A percentile compares a stretch with the other conserved stretches of the same genome.
Evolutionary conservation across 1,140 invertebrate species (phyloP).

Genomic region (Drosophila burlai): DNA sequence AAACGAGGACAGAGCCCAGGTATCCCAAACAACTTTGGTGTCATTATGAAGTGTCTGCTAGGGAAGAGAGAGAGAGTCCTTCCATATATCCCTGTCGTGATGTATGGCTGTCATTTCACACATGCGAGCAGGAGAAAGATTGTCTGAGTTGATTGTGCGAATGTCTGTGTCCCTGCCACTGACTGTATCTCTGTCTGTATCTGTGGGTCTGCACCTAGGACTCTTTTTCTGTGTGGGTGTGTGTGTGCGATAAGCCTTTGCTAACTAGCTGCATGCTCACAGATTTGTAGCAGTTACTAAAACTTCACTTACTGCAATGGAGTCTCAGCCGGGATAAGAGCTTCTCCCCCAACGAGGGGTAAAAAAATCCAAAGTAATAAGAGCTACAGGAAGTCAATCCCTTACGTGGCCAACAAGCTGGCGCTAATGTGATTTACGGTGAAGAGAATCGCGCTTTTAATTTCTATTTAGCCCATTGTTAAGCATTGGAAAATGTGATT

Average conservation of each 20-base stretch:
- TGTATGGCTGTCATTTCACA: conserved; percentile 64
- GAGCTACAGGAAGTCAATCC: conserved; percentile 20
- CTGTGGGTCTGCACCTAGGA: conserved; percentile 12
- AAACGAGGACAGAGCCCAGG: background rate
- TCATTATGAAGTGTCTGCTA: conserved; percentile 73
- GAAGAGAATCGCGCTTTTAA: conserved; percentile 24
- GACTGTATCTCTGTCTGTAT: conserved; percentile 4
- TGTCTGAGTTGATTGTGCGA: conserved; percentile 44
- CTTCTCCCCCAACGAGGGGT: background rate
- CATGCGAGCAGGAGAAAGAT: conserved; percentile 39
- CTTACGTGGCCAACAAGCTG: conserved; percentile 39
- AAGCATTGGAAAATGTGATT: conserved; percentile 27
- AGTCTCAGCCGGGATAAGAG: conserved; percentile 30
- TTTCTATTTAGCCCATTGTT: conserved; percentile 34
- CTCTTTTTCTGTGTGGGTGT: background rate
- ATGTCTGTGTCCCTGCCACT: conserved; percentile 5
- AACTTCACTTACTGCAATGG: conserved; percentile 45
- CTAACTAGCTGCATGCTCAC: conserved; percentile 61
- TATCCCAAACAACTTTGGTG: conserved; percentile 24
- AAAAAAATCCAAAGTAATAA: conserved; percentile 7
- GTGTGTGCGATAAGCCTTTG: conserved; percentile 45
- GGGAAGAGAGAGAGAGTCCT: conserved; percentile 2
- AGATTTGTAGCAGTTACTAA: conserved; percentile 60
- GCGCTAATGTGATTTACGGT: conserved; percentile 35
- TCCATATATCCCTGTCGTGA: conserved; percentile 33